Conservation (phyloP, 2,113 vertebrate species). For the Channa maculata region DNA sequence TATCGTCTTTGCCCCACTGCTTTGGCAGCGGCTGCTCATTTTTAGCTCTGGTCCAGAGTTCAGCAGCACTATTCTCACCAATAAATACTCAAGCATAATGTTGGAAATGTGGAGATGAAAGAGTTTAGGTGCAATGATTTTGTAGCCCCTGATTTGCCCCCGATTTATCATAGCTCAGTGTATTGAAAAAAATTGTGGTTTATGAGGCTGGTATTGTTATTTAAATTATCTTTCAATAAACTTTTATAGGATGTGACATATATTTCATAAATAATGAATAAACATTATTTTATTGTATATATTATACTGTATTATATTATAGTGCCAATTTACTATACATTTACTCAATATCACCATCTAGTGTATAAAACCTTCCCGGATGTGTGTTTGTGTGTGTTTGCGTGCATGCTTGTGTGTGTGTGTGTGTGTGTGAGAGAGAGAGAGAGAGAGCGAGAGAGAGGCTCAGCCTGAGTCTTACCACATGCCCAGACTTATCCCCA, state of each 20-base stretch:
- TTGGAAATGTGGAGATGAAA: conserved; percentile 33
- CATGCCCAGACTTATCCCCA: conserved; percentile 71
- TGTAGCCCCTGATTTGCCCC: not conserved
- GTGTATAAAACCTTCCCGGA: conserved; percentile 17
- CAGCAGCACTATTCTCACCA: conserved; percentile 18
- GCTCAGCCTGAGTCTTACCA: conserved; percentile 56
- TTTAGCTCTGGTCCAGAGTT: conserved; percentile 52
- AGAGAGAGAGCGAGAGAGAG: too few species aligned
- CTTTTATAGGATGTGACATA: too few species aligned
- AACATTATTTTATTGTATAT: too few species aligned
- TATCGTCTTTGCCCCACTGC: conserved; percentile 36
- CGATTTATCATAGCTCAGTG: not conserved
- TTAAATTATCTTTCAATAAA: too few species aligned
- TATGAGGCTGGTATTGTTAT: not conserved
- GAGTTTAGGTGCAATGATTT: not conserved
- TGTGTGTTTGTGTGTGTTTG: not conserved
- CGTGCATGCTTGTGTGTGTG: not conserved
- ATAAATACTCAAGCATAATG: conserved; percentile 33
- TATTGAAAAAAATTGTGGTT: not conserved
- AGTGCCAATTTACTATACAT: not conserved
- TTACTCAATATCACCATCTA: conserved; percentile 36
- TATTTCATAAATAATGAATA: too few species aligned
- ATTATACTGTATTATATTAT: too few species aligned
- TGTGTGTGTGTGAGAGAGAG: not conserved
- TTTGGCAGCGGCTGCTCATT: conserved; percentile 74